A percentile compares a stretch with the other conserved stretches of the same genome.
These are phyloP conservation scores for Protaetia brevitarsis DNA, from an alignment of 1,140 invertebrate genomes.

Conservation along the genomic window DNA sequence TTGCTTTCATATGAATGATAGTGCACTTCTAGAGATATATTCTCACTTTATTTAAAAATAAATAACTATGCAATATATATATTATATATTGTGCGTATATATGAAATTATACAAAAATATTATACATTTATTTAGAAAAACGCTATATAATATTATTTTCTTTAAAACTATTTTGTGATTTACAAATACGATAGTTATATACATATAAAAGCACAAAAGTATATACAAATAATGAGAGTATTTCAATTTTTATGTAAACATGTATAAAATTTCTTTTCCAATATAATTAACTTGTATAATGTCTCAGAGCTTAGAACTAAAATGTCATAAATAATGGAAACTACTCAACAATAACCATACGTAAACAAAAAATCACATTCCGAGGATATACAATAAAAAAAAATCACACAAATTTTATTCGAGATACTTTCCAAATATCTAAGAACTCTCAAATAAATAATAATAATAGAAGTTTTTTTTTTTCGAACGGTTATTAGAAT, in stretches of 20 bases:
- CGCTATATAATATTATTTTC: background rate
- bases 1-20: background rate
- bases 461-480: background rate
- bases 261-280: background rate
- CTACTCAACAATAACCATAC: slow-evolving; percentile 12
- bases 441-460: background rate
- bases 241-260: background rate
- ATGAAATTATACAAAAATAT: slow-evolving; percentile 14
- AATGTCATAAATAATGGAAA: too few relatives aligned
- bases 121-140: background rate
- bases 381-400: slow-evolving; percentile 4
- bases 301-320: background rate
- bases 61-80: slow-evolving; percentile 7
- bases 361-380: slow-evolving; percentile 8
- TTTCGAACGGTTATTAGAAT: slow-evolving; percentile 44
- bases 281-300: background rate
- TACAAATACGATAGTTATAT: slow-evolving; percentile 11
- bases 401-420: background rate
- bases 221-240: background rate
- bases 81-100: slow-evolving; percentile 8
- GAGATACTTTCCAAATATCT: background rate
- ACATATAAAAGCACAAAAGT: slow-evolving; percentile 1
- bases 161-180: background rate
- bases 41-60: background rate
- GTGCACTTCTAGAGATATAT: background rate